These are phyloP conservation scores for Corydoras maculifer DNA, from an alignment of 2,113 vertebrate species.

Conservation along the genomic window DNA sequence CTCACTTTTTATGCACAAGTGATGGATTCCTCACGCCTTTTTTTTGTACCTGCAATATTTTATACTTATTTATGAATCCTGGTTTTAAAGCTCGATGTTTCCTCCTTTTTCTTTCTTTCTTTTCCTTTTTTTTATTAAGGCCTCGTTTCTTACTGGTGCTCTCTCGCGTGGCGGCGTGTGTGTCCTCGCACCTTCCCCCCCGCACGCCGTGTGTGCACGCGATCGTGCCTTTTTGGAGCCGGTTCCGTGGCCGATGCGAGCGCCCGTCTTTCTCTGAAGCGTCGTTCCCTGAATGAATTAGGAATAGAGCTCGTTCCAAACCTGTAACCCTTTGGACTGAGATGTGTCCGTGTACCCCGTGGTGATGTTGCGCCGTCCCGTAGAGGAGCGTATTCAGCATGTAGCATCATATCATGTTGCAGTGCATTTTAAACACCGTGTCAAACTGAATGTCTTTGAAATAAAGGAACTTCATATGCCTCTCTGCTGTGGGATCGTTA, in stretches of 20 bases:
- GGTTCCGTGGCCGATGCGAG: constrained; percentile 36
- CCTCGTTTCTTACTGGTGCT: constrained; percentile 38
- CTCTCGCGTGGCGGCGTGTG: constrained; percentile 28
- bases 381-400: constrained; percentile 73
- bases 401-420: constrained; percentile 68
- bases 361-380: constrained; percentile 80
- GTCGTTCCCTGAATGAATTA: constrained; percentile 42
- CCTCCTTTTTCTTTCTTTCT: too few relatives aligned
- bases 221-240: constrained; percentile 65
- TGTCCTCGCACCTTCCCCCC: not conserved
- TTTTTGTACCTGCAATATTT: constrained; percentile 42
- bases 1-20: constrained; percentile 41
- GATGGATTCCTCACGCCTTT: constrained; percentile 23
- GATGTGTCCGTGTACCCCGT: constrained; percentile 81
- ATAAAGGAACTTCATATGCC: constrained; percentile 61
- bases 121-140: not conserved
- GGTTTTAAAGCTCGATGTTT: too few relatives aligned
- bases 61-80: constrained; percentile 29
- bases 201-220: constrained; percentile 38
- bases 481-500: not conserved
- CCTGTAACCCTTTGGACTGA: constrained; percentile 52
- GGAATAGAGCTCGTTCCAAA: constrained; percentile 42
- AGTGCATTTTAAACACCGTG: constrained; percentile 58
- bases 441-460: constrained; percentile 67
- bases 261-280: constrained; percentile 44